These are phyloP conservation scores for Sebastes ruberrimus DNA, from an alignment of 2,797 vertebrate species.

Conservation along the genomic window DNA sequence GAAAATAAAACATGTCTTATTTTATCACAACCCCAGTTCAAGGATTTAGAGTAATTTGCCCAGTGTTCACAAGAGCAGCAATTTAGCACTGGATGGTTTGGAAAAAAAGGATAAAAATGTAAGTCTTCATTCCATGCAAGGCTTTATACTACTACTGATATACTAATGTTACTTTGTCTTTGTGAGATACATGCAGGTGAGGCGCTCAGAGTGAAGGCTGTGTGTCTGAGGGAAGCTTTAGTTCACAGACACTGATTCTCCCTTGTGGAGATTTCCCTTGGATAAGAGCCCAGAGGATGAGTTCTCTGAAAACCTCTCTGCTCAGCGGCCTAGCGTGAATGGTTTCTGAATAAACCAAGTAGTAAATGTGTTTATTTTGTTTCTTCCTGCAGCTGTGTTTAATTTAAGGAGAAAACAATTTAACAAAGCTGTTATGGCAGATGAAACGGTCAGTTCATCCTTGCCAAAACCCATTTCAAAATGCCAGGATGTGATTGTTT, in stretches of 20 bases:
- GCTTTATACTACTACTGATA: fast-evolving
- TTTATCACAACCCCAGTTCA: background rate
- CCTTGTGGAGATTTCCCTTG: background rate
- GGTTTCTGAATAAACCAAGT: conserved; percentile 6
- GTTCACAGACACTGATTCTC: background rate
- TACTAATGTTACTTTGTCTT: background rate
- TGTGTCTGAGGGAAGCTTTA: background rate
- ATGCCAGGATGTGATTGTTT: background rate
- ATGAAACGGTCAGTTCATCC: conserved; percentile 1
- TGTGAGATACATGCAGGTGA: background rate
- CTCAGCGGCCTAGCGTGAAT: background rate
- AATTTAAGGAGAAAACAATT: conserved; percentile 9
- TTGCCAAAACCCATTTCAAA: conserved; percentile 14
- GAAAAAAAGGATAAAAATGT: too few relatives aligned
- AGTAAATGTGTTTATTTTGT: background rate
- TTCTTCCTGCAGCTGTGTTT: conserved; percentile 7
- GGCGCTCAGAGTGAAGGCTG: background rate
- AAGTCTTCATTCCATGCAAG: background rate
- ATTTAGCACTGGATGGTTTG: background rate
- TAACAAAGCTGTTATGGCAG: conserved; percentile 7
- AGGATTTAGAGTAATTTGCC: background rate
- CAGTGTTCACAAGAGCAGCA: background rate
- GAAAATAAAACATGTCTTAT: background rate
- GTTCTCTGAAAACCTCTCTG: background rate
- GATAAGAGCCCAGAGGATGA: conserved; percentile 5